Evolutionary conservation across 1,140 invertebrate species (phyloP).

Genomic region (Steinernema khuongi): DNA sequence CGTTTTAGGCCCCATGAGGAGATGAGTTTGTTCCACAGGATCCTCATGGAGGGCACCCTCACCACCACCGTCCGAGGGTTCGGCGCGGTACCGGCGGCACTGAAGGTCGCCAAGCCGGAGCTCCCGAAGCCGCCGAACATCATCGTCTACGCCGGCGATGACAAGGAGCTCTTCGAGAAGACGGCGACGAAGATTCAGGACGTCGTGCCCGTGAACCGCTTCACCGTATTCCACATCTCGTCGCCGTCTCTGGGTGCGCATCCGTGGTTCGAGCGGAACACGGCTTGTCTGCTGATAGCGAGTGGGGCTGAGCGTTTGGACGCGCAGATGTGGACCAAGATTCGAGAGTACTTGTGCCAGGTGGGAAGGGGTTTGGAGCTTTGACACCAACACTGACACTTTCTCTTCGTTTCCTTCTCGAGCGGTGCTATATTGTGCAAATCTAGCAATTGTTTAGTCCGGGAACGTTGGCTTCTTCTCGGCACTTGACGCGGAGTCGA

Average conservation of each 20-base stretch:
- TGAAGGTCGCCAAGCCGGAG: neutral
- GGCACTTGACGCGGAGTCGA: neutral
- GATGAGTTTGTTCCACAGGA: neutral
- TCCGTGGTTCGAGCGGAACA: conserved; percentile 6
- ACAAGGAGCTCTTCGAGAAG: neutral
- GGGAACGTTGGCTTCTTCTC: neutral
- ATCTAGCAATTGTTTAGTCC: no score
- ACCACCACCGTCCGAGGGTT: neutral
- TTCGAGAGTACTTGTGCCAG: neutral
- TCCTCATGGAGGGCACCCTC: neutral
- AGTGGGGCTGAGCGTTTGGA: neutral
- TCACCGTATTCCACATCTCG: neutral
- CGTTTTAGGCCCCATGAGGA: neutral
- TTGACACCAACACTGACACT: no score
- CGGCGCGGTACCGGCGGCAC: neutral
- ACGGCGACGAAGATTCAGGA: neutral
- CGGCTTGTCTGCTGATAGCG: neutral
- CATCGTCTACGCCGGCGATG: neutral
- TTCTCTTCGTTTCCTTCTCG: no score
- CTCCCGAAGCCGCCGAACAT: neutral
- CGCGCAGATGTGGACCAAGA: neutral
- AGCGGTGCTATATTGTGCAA: no score
- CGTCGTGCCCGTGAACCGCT: neutral
- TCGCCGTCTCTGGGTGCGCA: neutral
- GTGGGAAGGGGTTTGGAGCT: neutral